phyloP scores from a whole-genome alignment of 2,888 invertebrate species.

The Epirrhoe alternata region DNA sequence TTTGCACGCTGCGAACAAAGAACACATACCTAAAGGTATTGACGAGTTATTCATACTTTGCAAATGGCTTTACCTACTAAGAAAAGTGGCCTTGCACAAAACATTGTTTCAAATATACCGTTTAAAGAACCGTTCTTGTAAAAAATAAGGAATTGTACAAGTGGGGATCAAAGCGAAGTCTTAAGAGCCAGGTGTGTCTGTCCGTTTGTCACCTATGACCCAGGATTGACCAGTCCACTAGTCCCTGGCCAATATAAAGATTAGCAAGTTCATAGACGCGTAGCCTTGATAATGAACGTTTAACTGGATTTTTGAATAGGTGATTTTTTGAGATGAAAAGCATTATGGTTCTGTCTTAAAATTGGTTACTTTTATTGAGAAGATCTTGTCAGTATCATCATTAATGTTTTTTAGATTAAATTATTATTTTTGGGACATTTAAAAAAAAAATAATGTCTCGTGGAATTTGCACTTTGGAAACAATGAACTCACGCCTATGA shows the following conservation, averaged over 20 bases:
- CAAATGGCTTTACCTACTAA: constrained; percentile 9
- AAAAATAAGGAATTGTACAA: constrained; percentile 33
- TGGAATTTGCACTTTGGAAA: neutral
- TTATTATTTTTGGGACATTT: neutral
- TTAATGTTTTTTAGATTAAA: neutral
- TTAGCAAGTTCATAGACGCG: constrained; percentile 59
- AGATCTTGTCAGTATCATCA: neutral
- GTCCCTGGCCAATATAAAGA: constrained; percentile 59
- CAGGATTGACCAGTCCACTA: constrained; percentile 69
- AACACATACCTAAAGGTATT: constrained; percentile 25
- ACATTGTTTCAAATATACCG: constrained; percentile 32
- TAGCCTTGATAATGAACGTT: constrained; percentile 53
- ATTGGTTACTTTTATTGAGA: neutral
- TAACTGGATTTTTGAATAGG: constrained; percentile 36
- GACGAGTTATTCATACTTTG: neutral
- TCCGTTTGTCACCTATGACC: constrained; percentile 84
- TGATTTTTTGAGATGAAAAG: constrained; percentile 27
- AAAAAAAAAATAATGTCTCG: neutral
- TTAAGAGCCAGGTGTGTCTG: constrained; percentile 65
- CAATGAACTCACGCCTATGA: neutral
- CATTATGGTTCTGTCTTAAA: neutral
- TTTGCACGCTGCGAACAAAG: constrained; percentile 32
- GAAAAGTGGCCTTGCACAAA: constrained; percentile 27
- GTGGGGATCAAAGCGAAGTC: constrained; percentile 49
- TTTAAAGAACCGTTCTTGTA: constrained; percentile 19